Evolutionary conservation across 2,888 invertebrate genomes (phyloP).

Genomic region (Conomelus anceps): DNA sequence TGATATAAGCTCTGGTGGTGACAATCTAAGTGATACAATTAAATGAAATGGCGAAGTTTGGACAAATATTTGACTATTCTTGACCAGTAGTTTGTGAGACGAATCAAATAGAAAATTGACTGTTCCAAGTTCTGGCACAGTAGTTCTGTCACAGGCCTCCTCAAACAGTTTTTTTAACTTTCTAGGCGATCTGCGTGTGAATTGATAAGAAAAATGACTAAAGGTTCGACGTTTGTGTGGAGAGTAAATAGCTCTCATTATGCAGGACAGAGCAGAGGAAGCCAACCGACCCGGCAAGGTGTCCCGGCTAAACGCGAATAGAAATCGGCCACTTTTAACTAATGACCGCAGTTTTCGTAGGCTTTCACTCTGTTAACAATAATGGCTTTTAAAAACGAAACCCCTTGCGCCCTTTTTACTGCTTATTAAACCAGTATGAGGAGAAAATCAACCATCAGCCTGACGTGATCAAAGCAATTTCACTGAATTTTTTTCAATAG

Average conservation of each 20-base stretch:
- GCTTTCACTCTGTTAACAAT: background rate
- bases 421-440: background rate
- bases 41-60: no score
- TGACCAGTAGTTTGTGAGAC: no score
- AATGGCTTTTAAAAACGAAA: conserved; percentile 5
- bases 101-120: no score
- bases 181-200: background rate
- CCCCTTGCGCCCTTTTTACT: background rate
- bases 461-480: background rate
- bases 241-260: background rate
- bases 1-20: no score
- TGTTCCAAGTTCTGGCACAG: no score
- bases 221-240: background rate
- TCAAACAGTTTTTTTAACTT: no score
- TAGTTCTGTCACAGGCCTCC: no score
- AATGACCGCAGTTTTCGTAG: background rate
- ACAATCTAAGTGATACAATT: no score
- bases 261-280: background rate
- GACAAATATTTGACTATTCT: no score
- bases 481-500: background rate
- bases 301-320: no score
- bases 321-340: background rate
- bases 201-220: background rate
- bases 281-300: no score
- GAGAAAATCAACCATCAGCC: no score